Percentiles rank a stretch among this genome's conserved stretches.
These are phyloP conservation scores for Drosophila micromelanica DNA, from an alignment of 1,140 invertebrate species.

Conservation along the genomic window DNA sequence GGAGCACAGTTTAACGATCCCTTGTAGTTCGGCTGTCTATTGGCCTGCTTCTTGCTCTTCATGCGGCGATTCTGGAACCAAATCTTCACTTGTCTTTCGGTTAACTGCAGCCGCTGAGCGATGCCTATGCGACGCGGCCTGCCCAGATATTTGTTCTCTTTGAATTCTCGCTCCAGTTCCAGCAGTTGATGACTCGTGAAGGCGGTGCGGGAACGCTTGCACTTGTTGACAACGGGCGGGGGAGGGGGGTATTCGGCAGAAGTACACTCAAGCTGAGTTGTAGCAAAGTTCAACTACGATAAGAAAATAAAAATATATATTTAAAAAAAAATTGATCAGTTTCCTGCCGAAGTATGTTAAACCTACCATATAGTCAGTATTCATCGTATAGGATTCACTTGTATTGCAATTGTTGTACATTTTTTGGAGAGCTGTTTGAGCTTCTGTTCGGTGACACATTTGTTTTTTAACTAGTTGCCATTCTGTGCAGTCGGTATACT, in stretches of 20 bases:
- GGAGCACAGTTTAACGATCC: neutral
- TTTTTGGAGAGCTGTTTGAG: conserved; percentile 21
- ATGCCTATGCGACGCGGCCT: conserved; percentile 92
- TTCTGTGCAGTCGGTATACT: conserved; percentile 37
- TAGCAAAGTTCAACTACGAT: conserved; percentile 4
- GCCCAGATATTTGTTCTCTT: conserved; percentile 91
- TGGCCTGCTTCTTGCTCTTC: conserved; percentile 67
- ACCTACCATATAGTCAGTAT: conserved; percentile 6
- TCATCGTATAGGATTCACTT: conserved; percentile 23
- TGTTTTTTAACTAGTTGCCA: conserved; percentile 68
- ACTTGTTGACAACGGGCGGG: conserved; percentile 27
- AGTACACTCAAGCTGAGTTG: neutral
- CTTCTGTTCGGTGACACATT: conserved; percentile 44
- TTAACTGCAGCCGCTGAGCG: conserved; percentile 89
- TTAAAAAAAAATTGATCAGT: neutral
- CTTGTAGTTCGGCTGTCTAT: conserved; percentile 10
- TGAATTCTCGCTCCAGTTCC: conserved; percentile 84
- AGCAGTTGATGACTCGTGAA: conserved; percentile 92
- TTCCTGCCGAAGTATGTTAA: neutral
- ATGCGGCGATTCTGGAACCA: conserved; percentile 88
- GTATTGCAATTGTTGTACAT: conserved; percentile 41
- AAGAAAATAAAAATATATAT: neutral
- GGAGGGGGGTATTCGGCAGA: neutral
- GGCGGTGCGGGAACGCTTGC: conserved; percentile 87
- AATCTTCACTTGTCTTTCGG: conserved; percentile 95